Evolutionary conservation across 2,888 invertebrate genomes (phyloP).

Genomic region (Euproctis similis): DNA sequence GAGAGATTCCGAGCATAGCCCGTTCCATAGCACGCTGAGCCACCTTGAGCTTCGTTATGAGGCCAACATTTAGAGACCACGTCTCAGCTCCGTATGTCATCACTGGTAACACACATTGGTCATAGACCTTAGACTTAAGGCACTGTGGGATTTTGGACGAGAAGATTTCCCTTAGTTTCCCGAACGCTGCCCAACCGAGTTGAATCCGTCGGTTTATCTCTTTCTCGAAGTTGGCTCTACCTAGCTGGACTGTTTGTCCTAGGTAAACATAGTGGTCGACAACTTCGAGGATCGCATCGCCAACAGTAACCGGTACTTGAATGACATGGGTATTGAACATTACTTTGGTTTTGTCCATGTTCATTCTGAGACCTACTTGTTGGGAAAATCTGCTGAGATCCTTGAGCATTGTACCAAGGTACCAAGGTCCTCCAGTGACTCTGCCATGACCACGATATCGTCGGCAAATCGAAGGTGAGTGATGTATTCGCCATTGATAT

Average conservation of each 20-base stretch:
- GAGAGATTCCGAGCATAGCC: no score
- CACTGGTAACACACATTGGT: neutral
- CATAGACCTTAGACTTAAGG: neutral
- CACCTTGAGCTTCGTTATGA: neutral
- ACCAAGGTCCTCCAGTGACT: neutral
- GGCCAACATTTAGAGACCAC: neutral
- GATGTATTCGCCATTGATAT: constrained; percentile 26
- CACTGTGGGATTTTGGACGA: neutral
- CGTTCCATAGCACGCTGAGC: neutral
- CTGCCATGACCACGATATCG: constrained; percentile 49
- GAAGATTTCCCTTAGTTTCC: neutral
- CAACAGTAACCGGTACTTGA: no score
- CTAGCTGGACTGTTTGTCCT: no score
- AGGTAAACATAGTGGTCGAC: no score
- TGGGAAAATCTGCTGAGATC: no score
- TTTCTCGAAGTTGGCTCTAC: no score
- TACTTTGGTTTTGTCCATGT: no score
- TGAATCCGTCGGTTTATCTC: no score
- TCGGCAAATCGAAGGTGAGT: constrained; percentile 1
- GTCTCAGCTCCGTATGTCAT: neutral
- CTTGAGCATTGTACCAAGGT: neutral
- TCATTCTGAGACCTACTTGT: no score
- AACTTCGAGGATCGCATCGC: no score
- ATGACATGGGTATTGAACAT: no score
- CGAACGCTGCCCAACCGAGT: neutral